Evolutionary conservation across 2,888 invertebrate genomes (phyloP), one percentile per base, ranked within the genome.

Genomic region (Gymnoscelis rufifasciata): DNA sequence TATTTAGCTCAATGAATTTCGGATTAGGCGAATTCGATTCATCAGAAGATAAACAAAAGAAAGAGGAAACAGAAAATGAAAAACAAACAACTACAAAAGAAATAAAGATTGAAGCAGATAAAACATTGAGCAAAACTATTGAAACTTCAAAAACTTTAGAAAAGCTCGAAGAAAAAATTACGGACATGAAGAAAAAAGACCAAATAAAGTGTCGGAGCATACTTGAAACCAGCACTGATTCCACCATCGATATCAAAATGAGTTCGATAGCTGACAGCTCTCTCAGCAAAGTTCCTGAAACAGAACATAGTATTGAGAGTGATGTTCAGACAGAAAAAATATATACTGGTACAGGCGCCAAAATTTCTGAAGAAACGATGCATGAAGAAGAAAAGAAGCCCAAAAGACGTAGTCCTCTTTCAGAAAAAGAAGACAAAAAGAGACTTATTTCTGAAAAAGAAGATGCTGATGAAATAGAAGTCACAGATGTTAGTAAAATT

Each of bases 101-200:
- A 37, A n/a, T n/a, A n/a, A 35, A 19, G 11, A 6, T 15, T 15
- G 51, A 48, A 43, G 38, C 64, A 12, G 74, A 75, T 49, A 68
- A 59, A 53, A 65, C 59, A 51, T 43, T 83, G 12, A 79, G 71
- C 30, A 54, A 60, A 0, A 73, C 82, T n/a, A 63, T 78, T 51
- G 76, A 83, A 53, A 73, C 83, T 12, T 78, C 86, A 1, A 84
- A 80, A 62, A 87, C 87, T 4, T 59, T 87, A 47, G 87, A 87
- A 72, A 86, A 82, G 47, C 58, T 87, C 15, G 87, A 87, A 67
- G 87, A 87, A 68, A 86, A 83, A 70, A 77, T 84, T 15, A 66
- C 79, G 2, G 75, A 80, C 44, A 56, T 87, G 24, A 84, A 79
- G 54, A 73, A 66, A 51, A 78, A 69, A 56, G 82, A 78, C 11